Evolutionary conservation across 2,888 invertebrate genomes (phyloP).

Genomic region (Biston stratarius): DNA sequence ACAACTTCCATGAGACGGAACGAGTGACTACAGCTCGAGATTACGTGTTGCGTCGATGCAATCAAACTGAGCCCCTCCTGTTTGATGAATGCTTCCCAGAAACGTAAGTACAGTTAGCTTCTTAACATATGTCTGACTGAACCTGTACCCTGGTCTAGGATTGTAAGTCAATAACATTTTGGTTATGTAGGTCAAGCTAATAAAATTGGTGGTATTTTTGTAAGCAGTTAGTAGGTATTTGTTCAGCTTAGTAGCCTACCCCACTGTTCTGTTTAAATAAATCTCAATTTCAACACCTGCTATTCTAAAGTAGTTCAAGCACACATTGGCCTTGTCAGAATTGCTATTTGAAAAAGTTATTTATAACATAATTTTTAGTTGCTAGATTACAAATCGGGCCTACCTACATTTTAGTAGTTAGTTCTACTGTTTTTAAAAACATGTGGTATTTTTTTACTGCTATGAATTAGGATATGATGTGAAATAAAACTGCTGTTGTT

Average conservation of each 20-base stretch:
- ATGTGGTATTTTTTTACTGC: background rate
- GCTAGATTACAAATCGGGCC: background rate
- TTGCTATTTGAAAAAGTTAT: background rate
- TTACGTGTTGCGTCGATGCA: constrained; percentile 88
- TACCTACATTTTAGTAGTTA: background rate
- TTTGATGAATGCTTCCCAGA: constrained; percentile 90
- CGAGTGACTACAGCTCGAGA: constrained; percentile 75
- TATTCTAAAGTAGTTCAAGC: constrained; percentile 9
- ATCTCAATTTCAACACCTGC: constrained; percentile 18
- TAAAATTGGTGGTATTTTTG: constrained; percentile 53
- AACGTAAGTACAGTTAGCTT: constrained; percentile 77
- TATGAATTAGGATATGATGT: background rate
- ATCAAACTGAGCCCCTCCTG: constrained; percentile 86
- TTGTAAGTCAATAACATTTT: constrained; percentile 33
- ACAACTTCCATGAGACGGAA: constrained; percentile 74
- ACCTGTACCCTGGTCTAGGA: constrained; percentile 16
- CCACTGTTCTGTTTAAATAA: constrained; percentile 12
- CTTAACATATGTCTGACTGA: background rate
- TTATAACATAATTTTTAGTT: background rate
- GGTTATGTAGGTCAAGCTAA: constrained; percentile 59
- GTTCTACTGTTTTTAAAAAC: background rate
- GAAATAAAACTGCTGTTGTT: too few species aligned
- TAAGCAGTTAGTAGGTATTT: constrained; percentile 44
- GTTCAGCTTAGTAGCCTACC: background rate
- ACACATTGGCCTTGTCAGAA: constrained; percentile 23